These are phyloP conservation scores for Hirtodrosophila alboralis DNA, from an alignment of 2,888 invertebrate species.

Conservation along the genomic window DNA sequence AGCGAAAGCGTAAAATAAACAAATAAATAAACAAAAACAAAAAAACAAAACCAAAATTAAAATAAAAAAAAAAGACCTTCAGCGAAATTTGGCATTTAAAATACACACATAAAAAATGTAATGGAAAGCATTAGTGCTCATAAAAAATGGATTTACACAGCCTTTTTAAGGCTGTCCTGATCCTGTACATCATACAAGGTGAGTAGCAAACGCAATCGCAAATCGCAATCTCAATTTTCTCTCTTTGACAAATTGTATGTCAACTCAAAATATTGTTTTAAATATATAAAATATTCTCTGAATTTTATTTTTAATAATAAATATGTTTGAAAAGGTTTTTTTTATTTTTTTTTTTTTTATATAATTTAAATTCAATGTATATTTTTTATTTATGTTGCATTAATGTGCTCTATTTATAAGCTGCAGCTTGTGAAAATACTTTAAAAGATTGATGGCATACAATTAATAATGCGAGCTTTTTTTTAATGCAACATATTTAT, in stretches of 20 bases:
- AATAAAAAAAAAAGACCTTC: slow-evolving; percentile 13
- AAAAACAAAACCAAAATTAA: slow-evolving; percentile 12
- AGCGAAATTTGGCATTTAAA: slow-evolving; percentile 68
- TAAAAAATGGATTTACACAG: slow-evolving; percentile 85
- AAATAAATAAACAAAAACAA: slow-evolving; percentile 35
- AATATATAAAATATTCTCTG: too few species aligned
- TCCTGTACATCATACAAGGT: slow-evolving; percentile 84
- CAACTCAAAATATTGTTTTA: too few species aligned
- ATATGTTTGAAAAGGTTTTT: too few species aligned
- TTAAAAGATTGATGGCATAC: too few species aligned
- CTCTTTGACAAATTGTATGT: not conserved
- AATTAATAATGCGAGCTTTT: too few species aligned
- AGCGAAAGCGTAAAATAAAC: slow-evolving; percentile 38
- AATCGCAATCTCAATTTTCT: not conserved
- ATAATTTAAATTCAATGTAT: not conserved
- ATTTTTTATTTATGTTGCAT: not conserved
- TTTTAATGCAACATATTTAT: too few species aligned
- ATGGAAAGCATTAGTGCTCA: slow-evolving; percentile 84
- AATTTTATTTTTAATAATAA: too few species aligned
- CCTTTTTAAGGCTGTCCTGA: slow-evolving; percentile 84
- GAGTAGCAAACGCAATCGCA: slow-evolving; percentile 59
- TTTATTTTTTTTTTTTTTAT: not conserved
- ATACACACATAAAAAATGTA: slow-evolving; percentile 82
- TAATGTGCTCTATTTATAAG: too few species aligned
- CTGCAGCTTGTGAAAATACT: too few species aligned